Base-by-base conservation (phyloP, 2,113 vertebrate genomes). In the Pachycephala philippinensis region DNA sequence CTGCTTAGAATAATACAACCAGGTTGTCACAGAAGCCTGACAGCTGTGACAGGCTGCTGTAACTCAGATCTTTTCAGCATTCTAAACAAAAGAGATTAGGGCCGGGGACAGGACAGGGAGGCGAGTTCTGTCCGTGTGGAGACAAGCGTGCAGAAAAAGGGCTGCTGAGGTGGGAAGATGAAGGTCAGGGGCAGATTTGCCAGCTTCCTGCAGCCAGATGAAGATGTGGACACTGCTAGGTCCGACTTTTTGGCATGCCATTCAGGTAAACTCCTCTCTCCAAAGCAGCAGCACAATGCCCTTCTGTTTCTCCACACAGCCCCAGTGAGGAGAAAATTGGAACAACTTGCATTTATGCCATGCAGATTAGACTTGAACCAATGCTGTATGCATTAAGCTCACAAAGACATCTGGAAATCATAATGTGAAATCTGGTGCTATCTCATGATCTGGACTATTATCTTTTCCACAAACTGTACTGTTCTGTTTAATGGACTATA, bases 391-490 rank as follows among this genome's bases (percentile, higher is more conserved):
- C 76, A 90, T 93, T 90, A 91, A 92, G 56, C 50, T 76, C 79
- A 45, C 65, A 53, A 92, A 65, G 93, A 95, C 93, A 86, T 78
- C 82, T 96, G 95, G 93, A 93, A 59, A 90, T 74, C 61, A 82
- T 92, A 85, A 93, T 27, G 27, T 52, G 91, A 93, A 91, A 94
- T 65, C 61, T 90, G 61, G 63, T 63, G 45, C 53, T 71, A 78
- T 93, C 91, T 95, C 26, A 15, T 53, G 54, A 76, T 82, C 75
- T 91, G 81, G 69, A 94, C 27, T 78, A 85, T 82, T 92, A 94
- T 94, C 54, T 95, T 97, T 87, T 80, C 44, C 20, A 19, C 84
- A 94, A 84, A 94, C 45, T 30, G 3, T 31, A 47, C 44, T 50
- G 59, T 77, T 90, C 68, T 75, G 40, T 88, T 94, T 65, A 94